Evolutionary conservation across 2,888 invertebrate species (phyloP).

Genomic region (Lycophotia porphyrea): DNA sequence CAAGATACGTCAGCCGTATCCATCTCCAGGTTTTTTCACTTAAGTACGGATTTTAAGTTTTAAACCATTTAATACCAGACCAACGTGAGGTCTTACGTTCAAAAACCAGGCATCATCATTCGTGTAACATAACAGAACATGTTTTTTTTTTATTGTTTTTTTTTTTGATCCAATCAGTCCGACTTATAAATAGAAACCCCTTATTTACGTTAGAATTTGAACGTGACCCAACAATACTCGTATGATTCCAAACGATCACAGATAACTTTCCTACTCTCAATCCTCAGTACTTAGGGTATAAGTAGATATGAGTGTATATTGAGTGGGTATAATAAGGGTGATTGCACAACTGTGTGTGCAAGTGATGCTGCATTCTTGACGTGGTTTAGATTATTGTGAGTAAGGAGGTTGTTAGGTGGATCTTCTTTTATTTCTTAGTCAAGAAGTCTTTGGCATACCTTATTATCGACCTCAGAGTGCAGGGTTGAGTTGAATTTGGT

Average conservation of each 20-base stretch:
- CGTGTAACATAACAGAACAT: too few species aligned
- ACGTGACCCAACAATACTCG: constrained; percentile 60
- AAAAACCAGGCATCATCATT: neutral
- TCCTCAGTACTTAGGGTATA: constrained; percentile 27
- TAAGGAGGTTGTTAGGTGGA: neutral
- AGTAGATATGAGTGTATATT: constrained; percentile 32
- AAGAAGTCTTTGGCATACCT: neutral
- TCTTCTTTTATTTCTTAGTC: constrained; percentile 11
- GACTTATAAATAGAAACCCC: neutral
- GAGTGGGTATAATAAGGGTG: constrained; percentile 56
- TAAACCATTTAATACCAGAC: too few species aligned
- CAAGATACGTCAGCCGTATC: neutral
- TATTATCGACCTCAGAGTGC: neutral
- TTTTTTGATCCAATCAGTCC: neutral
- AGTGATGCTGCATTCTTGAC: constrained; percentile 26
- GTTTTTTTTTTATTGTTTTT: too few species aligned
- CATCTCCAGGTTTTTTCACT: too few species aligned
- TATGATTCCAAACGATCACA: constrained; percentile 48
- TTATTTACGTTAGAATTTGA: constrained; percentile 12
- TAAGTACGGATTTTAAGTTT: too few species aligned
- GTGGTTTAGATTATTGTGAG: constrained; percentile 15
- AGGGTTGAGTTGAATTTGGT: neutral
- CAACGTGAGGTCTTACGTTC: too few species aligned
- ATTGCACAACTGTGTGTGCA: constrained; percentile 44
- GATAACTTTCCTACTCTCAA: constrained; percentile 58